Percentiles rank a stretch among this genome's conserved stretches.
Conservation (phyloP, 2,797 vertebrate genomes). For the Euthynnus affinis region DNA sequence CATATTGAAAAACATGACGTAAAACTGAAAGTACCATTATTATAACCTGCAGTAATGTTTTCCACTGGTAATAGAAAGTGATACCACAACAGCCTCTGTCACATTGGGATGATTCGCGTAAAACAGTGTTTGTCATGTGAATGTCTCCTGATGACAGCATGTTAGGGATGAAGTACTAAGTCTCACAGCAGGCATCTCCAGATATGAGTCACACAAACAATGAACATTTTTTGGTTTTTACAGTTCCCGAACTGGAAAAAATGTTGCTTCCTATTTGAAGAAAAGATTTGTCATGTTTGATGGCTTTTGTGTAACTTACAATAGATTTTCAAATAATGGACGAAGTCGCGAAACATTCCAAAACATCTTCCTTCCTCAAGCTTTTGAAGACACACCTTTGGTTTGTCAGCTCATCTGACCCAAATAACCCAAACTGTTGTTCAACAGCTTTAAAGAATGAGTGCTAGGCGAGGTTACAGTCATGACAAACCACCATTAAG, state of each 20-base stretch:
- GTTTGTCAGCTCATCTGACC: neutral
- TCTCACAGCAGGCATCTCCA: neutral
- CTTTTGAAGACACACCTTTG: constrained; percentile 5
- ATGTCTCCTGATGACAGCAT: constrained; percentile 4
- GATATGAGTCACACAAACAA: constrained; percentile 12
- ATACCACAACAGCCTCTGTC: constrained; percentile 9
- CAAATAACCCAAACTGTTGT: constrained; percentile 7
- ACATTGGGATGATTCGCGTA: neutral
- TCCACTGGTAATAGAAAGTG: neutral
- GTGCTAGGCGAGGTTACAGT: neutral
- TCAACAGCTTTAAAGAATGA: neutral
- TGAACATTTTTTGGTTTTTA: neutral
- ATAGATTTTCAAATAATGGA: neutral
- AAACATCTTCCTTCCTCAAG: constrained; percentile 2
- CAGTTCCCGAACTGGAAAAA: neutral
- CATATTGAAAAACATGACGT: neutral
- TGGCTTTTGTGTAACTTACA: neutral
- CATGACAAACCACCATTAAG: neutral
- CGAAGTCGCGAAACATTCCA: neutral
- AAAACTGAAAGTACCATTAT: neutral
- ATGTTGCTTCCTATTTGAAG: neutral
- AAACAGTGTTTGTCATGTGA: neutral
- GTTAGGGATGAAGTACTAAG: neutral
- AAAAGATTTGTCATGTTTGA: neutral
- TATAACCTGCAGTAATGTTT: neutral